Conservation (phyloP, 2,113 vertebrate genomes). For the Leptosomus discolor region DNA sequence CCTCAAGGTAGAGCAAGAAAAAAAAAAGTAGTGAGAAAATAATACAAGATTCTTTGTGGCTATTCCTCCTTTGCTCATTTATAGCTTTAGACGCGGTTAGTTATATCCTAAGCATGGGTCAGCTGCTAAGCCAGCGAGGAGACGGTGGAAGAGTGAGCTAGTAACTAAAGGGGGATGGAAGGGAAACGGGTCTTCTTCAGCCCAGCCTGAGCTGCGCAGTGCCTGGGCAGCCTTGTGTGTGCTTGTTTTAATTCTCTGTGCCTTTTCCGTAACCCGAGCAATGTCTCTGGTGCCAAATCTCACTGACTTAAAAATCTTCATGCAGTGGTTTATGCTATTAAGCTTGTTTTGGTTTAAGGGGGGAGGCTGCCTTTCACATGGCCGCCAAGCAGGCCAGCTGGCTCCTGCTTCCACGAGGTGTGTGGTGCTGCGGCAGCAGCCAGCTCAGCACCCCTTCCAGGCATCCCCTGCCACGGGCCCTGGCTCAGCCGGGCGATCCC, state of each 20-base stretch:
- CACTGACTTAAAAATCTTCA: not conserved
- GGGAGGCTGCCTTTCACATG: too few species aligned
- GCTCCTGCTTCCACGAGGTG: fast-evolving
- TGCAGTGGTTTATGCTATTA: not conserved
- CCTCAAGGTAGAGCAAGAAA: not conserved
- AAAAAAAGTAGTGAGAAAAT: not conserved
- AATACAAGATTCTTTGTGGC: not conserved
- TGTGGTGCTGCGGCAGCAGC: not conserved
- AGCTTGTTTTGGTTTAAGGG: not conserved
- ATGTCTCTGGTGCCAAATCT: not conserved
- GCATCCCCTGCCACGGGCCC: not conserved
- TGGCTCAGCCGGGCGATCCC: not conserved
- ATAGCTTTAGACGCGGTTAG: not conserved
- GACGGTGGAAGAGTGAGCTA: not conserved
- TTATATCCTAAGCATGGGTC: fast-evolving
- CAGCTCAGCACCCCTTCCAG: not conserved
- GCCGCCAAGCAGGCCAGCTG: fast-evolving
- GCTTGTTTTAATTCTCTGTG: not conserved
- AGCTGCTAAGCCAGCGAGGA: not conserved
- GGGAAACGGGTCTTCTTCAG: not conserved
- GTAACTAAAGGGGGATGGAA: too few species aligned
- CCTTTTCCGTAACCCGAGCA: not conserved
- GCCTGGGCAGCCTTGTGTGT: not conserved
- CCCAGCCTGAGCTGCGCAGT: fast-evolving
- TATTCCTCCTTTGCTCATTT: not conserved